These are phyloP conservation scores for Trisateles emortualis DNA, from an alignment of 2,888 invertebrate genomes.

Conservation along the genomic window DNA sequence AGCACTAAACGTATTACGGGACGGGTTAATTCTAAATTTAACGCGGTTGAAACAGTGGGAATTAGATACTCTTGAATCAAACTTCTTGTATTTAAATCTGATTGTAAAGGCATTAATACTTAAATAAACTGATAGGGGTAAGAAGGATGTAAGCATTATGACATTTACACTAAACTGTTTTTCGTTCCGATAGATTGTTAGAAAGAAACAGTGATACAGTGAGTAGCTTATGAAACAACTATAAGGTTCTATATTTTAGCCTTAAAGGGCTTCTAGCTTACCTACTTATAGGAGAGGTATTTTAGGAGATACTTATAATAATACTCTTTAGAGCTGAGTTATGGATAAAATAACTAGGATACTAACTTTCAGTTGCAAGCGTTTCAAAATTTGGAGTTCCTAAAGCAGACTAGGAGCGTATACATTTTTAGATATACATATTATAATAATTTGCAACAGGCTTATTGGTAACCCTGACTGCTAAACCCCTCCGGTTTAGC, in stretches of 20 bases:
- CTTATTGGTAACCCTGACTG: too few relatives aligned
- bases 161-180: too few relatives aligned
- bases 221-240: conserved; percentile 2
- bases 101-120: too few relatives aligned
- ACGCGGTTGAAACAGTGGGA: too few relatives aligned
- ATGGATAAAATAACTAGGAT: conserved; percentile 23
- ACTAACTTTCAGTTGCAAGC: conserved; percentile 29
- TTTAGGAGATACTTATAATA: conserved; percentile 14
- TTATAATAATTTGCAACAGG: too few relatives aligned
- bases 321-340: conserved; percentile 9
- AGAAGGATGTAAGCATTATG: too few relatives aligned
- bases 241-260: conserved; percentile 18
- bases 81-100: too few relatives aligned
- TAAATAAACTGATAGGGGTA: too few relatives aligned
- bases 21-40: too few relatives aligned
- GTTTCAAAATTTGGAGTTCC: conserved; percentile 32
- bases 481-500: too few relatives aligned
- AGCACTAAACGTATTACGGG: too few relatives aligned
- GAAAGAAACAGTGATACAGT: background rate
- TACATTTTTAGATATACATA: conserved; percentile 12
- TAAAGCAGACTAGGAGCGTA: conserved; percentile 22
- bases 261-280: conserved; percentile 48
- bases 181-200: background rate
- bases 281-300: conserved; percentile 34
- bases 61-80: too few relatives aligned